These are phyloP conservation scores for Nibea albiflora DNA, from an alignment of 2,113 vertebrate genomes.

Conservation along the genomic window DNA sequence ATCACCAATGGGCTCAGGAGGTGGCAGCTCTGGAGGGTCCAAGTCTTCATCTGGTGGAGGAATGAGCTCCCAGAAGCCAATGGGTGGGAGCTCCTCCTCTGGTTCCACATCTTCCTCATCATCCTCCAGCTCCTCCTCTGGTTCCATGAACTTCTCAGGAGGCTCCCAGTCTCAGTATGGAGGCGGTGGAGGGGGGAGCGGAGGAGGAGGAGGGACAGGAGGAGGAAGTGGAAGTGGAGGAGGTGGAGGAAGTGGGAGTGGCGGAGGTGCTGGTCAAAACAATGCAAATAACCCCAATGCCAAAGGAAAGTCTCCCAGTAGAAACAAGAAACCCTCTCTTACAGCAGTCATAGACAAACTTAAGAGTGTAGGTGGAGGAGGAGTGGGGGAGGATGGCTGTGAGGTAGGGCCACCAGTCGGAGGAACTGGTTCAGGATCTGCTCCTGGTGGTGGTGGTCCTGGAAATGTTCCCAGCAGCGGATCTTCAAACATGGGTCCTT, in stretches of 20 bases:
- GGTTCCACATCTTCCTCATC: slow-evolving; percentile 84
- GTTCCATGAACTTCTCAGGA: slow-evolving; percentile 85
- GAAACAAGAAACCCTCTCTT: slow-evolving; percentile 98
- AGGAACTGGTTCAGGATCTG: slow-evolving; percentile 84
- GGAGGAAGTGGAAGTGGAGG: slow-evolving; percentile 83
- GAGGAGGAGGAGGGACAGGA: slow-evolving; percentile 85
- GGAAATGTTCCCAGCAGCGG: slow-evolving; percentile 80
- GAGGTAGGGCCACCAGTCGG: slow-evolving; percentile 85
- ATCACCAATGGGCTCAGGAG: slow-evolving; percentile 94
- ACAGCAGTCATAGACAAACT: slow-evolving; percentile 98
- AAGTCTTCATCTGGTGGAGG: slow-evolving; percentile 93
- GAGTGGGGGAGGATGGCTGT: slow-evolving; percentile 90
- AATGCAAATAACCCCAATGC: slow-evolving; percentile 89
- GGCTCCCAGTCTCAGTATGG: slow-evolving; percentile 90
- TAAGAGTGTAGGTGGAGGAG: slow-evolving; percentile 95
- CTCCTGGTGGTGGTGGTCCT: slow-evolving; percentile 83
- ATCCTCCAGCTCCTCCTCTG: slow-evolving; percentile 84
- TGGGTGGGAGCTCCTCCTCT: slow-evolving; percentile 83
- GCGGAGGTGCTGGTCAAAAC: slow-evolving; percentile 87
- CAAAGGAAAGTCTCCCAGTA: slow-evolving; percentile 97
- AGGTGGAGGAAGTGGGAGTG: slow-evolving; percentile 86
- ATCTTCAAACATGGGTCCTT: slow-evolving; percentile 85
- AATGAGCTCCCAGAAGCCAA: slow-evolving; percentile 88
- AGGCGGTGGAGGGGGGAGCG: slow-evolving; percentile 86
- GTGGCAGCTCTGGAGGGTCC: slow-evolving; percentile 89